phyloP scores from a whole-genome alignment of 2,113 vertebrate genomes.

The Circaetus gallicus region DNA sequence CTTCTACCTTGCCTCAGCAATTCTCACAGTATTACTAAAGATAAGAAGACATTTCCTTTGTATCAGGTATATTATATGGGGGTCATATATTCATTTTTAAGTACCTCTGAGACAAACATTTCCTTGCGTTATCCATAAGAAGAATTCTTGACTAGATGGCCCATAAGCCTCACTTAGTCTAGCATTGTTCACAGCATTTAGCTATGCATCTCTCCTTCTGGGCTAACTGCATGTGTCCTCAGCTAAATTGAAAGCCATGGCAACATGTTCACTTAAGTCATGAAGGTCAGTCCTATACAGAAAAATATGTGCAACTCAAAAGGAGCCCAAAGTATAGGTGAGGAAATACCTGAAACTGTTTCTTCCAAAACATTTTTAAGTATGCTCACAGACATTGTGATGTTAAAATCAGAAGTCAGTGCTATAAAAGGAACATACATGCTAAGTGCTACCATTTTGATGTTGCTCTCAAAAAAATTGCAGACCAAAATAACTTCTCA shows the following conservation, averaged over 20 bases:
- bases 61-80: not conserved
- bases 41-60: not conserved
- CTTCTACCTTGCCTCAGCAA: not conserved
- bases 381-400: not conserved
- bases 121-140: not conserved
- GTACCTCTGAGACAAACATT: not conserved
- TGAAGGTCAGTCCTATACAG: not conserved
- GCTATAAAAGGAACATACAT: not conserved
- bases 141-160: not conserved
- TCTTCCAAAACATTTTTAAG: not conserved
- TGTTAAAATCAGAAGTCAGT: not conserved
- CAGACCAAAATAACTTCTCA: conserved; percentile 8
- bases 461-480: not conserved
- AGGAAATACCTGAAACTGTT: not conserved
- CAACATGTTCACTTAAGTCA: not conserved
- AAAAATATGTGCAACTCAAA: not conserved
- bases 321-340: not conserved
- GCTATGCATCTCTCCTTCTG: not conserved
- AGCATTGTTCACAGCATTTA: not conserved
- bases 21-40: not conserved
- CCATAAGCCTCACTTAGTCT: not conserved
- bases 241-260: not conserved
- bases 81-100: not conserved
- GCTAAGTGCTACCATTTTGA: not conserved
- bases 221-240: not conserved